Evolutionary conservation across 2,888 invertebrate species (phyloP), one percentile per base, ranked within the genome.

Genomic region (Tetragnatha montana): DNA sequence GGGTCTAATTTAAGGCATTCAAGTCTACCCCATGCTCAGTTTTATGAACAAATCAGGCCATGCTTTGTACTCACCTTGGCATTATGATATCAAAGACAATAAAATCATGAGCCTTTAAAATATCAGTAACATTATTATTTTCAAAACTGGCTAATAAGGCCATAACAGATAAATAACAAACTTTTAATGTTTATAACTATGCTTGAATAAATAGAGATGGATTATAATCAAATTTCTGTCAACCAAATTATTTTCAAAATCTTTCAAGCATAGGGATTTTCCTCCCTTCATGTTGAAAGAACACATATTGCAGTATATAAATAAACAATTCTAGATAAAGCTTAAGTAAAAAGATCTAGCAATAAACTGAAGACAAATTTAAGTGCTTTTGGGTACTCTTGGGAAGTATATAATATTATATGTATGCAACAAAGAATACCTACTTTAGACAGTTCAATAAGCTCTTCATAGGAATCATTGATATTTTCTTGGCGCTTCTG

Each of bases 401-500:
- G 35, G 35, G 35, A 35, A 35, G 4, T 35, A 2, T 35, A 35
- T 2, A 35, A 35, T 35, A 75, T 17, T 22, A 12, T 75, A 35
- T 75, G 47, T 47, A 75, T 35, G 6, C 47, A 2, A 17, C 17
- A 49, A 21, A 10, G 51, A 35, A 35, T 14, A 91, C 92, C 92
- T 92, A 95, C 95, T 93, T 94, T 93, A 47, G 98, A 97, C 90
- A 97, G 95, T 88, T 96, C 95, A 85, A 96, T 95, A 7, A 99
- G 95, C 92, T 97, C 96, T 79, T 96, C 95, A 93, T 98, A 98
- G 4, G 96, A 96, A 22, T 95, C 95, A 93, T 97, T 97, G 91
- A 98, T 96, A 74, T 96, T 95, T 85, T 95, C 95, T 93, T 97
- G 96, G 51, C 97, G 94, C 92, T 96, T 96, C 92, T 97, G 96